Base-by-base conservation (phyloP, 1,140 invertebrate genomes). In the Anoplolepis gracilipes region DNA sequence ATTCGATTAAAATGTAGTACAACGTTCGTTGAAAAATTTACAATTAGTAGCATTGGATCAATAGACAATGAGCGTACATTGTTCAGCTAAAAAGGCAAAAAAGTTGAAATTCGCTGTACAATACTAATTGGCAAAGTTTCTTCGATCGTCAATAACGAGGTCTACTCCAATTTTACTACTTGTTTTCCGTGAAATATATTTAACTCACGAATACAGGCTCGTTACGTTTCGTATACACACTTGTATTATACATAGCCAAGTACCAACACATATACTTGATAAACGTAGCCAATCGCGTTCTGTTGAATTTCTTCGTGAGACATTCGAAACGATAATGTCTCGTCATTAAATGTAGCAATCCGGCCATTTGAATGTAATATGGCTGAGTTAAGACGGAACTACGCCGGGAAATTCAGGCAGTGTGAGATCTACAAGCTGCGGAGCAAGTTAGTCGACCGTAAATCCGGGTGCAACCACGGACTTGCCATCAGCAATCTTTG, bases 401-500 rank as follows among this genome's bases (percentile, higher is more conserved):
- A 25, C 69, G 65, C 39, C 22, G 25, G 25, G 79, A 84, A 75
- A 84, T 84, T 84, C 79, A 59, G 55, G 36, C 53, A 42, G 30
- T 62, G 70, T 49, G 79, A 84, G 70, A 84, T 75, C 69, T 57
- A 25, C 79, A 75, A 75, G 79, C 79, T 73, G 55, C 55, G 55
- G 55, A 61, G 57, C 69, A 84, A 84, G 79, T 84, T 84, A 84
- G 79, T 84, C 79, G 79, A 75, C 79, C 79, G 79, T 84, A 84
- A 84, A 84, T 84, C 79, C 79, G 79, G 79, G 69, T 75, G 70
- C 79, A 84, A 84, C 53, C 79, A 69, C 69, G 67, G 79, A 84
- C 67, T 84, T 84, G 79, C 79, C 79, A 73, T 84, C 79, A 84
- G 79, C 79, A 84, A 84, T 84, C 79, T 84, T 84, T 84, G 79